phyloP scores from a whole-genome alignment of 2,888 invertebrate species.

The Sphecodes monilicornis region DNA sequence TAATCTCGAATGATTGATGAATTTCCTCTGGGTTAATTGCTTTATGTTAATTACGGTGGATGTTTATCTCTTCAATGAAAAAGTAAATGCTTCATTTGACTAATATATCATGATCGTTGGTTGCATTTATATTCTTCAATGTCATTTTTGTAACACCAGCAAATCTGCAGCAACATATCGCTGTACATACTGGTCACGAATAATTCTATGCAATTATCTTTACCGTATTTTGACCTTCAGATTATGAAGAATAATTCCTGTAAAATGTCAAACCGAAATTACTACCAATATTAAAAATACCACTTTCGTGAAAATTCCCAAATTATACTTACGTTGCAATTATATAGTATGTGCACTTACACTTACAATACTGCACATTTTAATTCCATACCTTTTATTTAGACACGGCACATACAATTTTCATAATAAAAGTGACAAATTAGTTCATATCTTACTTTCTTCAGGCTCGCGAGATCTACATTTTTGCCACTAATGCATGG shows the following conservation, averaged over 20 bases:
- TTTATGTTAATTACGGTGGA: constrained; percentile 28
- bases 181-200: neutral
- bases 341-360: neutral
- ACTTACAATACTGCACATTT: neutral
- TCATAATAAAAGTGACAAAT: neutral
- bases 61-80: constrained; percentile 23
- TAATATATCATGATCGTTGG: neutral
- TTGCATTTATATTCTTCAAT: constrained; percentile 9
- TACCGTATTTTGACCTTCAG: neutral
- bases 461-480: too few species aligned
- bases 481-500: too few species aligned
- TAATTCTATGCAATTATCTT: neutral
- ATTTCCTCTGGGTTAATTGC: constrained; percentile 34
- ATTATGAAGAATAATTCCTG: neutral
- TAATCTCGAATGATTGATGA: constrained; percentile 61
- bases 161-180: neutral
- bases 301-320: too few species aligned
- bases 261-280: too few species aligned
- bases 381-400: neutral
- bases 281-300: too few species aligned
- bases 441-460: too few species aligned
- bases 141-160: constrained; percentile 13
- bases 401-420: neutral
- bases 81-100: constrained; percentile 33
- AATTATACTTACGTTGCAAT: too few species aligned